Conservation (phyloP, 2,113 vertebrate species). For the Xyrauchen texanus region DNA sequence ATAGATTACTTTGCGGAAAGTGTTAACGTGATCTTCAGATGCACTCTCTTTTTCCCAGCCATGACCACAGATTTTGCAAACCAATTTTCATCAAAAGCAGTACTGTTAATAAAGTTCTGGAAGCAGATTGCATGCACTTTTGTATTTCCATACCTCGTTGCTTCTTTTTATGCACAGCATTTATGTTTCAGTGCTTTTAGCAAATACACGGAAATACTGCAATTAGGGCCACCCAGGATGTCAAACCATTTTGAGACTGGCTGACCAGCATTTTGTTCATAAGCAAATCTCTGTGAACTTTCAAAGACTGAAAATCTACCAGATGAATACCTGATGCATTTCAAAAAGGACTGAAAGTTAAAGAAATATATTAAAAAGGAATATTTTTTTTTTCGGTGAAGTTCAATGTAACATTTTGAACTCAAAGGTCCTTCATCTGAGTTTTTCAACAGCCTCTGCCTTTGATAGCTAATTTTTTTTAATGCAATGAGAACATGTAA, state of each 20-base stretch:
- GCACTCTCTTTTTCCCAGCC: no score
- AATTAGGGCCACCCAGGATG: neutral
- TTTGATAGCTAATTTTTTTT: neutral
- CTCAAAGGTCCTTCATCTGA: neutral
- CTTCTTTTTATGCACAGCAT: neutral
- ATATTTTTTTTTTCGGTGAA: no score
- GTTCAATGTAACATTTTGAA: neutral
- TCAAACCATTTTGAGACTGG: neutral
- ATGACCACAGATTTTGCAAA: neutral
- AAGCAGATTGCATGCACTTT: slow-evolving; percentile 62
- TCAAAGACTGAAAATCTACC: neutral
- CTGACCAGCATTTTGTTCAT: neutral
- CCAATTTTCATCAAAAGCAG: slow-evolving; percentile 24
- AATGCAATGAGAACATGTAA: neutral
- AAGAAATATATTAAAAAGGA: no score
- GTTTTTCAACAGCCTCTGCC: neutral
- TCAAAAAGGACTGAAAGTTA: no score
- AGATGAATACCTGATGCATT: no score
- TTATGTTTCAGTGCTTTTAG: slow-evolving; percentile 6
- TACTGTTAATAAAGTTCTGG: slow-evolving; percentile 63
- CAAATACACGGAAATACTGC: slow-evolving; percentile 2
- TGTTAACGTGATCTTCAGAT: no score
- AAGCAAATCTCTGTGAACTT: no score
- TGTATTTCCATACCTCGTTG: slow-evolving; percentile 36
- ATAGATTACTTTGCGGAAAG: neutral